Evolutionary conservation across 2,797 vertebrate genomes (phyloP), one percentile per base, ranked within the genome.

Genomic region (Catharus ustulatus): DNA sequence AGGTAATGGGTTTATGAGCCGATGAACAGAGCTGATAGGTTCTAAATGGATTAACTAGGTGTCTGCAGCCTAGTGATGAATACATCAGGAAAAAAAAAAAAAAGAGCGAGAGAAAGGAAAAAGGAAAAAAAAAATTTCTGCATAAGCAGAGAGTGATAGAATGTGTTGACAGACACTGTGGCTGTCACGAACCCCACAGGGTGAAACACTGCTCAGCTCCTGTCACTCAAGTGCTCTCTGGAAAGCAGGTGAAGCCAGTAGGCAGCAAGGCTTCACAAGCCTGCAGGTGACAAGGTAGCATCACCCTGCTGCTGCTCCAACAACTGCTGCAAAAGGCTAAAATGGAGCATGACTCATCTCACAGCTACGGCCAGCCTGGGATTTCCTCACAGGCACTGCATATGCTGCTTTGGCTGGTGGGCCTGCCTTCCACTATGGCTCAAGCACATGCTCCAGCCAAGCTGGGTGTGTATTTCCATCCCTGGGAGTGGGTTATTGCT

Each of bases 21-120:
- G 95, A 98, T 98, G 98, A 98, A 98, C 98, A 98, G 98, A 97
- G 95, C 95, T 97, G 98, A 98, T 97, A 97, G 97, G 97, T 97
- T 97, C 97, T 98, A 98, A 98, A 98, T 97, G 97, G 98, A 98
- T 98, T 98, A 98, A 98, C 95, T 97, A 98, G 97, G 98, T 97
- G 98, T 98, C 97, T 98, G 96, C 95, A 97, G 96, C 91, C 96
- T 94, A 77, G 92, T 96, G 96, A 97, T 98, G 97, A 98, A 98
- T 97, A 98, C 89, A 97, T 97, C 96, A 97, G 92, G 59, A 48
- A 59, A 77, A 86, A 74, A 52, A 66, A 62, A 79, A 42, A 49
- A 34, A 57, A 30, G 7, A 24, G 16, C 42, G 15, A 63, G 32
- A 77, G 57, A 80, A 91, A 85, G 46, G 54, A 45, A 76, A 90